A percentile compares a stretch with the other conserved stretches of the same genome.
These are phyloP conservation scores for Oreochromis grahami DNA, from an alignment of 2,797 vertebrate genomes.

Conservation along the genomic window DNA sequence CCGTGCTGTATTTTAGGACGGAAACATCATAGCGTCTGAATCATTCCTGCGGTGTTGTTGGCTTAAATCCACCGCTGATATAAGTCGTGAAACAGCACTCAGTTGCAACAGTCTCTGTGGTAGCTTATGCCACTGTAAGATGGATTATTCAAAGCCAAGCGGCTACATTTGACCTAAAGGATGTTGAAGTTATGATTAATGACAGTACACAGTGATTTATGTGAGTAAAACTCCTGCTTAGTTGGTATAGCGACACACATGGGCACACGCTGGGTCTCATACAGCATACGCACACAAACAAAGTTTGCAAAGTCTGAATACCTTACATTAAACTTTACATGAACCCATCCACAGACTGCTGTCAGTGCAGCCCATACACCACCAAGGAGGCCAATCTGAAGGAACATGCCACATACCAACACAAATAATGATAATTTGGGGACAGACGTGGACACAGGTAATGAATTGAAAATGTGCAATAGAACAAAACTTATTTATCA, in stretches of 20 bases:
- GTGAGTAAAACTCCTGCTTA: slow-evolving; percentile 3
- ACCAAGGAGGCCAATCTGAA: neutral
- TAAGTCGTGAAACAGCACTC: neutral
- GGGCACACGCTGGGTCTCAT: neutral
- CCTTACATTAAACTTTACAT: neutral
- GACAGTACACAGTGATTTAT: slow-evolving; percentile 31
- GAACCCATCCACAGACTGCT: neutral
- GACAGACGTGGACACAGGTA: neutral
- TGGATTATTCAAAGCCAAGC: slow-evolving; percentile 43
- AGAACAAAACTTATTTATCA: neutral
- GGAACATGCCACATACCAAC: neutral
- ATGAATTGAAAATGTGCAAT: neutral
- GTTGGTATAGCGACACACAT: neutral
- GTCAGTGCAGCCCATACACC: too few relatives aligned
- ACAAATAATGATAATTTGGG: neutral
- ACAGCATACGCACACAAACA: neutral
- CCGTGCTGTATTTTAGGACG: neutral
- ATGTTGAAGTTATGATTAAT: slow-evolving; percentile 26
- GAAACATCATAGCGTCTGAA: neutral
- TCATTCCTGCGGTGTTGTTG: neutral
- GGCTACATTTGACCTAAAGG: slow-evolving; percentile 25
- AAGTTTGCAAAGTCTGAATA: neutral
- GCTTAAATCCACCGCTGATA: neutral
- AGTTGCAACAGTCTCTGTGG: neutral
- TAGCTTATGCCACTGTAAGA: neutral